Base-by-base conservation (phyloP, 2,797 vertebrate species). In the Mico argentatus region DNA sequence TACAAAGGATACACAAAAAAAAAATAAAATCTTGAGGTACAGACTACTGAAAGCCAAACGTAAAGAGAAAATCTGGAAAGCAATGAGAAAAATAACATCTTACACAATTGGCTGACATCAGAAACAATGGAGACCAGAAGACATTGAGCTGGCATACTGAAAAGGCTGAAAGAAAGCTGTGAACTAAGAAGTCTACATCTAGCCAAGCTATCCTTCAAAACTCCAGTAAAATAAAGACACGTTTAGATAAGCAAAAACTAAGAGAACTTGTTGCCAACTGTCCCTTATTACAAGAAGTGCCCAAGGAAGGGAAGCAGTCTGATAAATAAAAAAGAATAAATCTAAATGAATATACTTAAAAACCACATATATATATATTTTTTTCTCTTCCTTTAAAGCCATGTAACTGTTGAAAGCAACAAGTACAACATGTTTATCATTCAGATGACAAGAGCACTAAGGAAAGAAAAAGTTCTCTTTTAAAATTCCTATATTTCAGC, bases 131-230 rank as follows among this genome's bases (percentile, higher is more conserved):
- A 73, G 3, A 59, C 3, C 50, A 91, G 20, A 93, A 94, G 27
- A 88, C 67, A 92, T 0, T 72, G 26, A 19, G 30, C 84, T 1
- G 50, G 3, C 27, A 88, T 41, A 88, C 5, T 46, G 13, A 91
- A 76, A 90, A 14, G 9, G 30, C 24, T 95, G 72, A 67, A 90
- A 52, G 30, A 72, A 80, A 96, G 79, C 4, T 75, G 27, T 57
- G 61, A 88, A 61, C 57, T 50, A 91, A 90, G 30, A 83, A 86
- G 39, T 64, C 26, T 64, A 48, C 19, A 87, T n/a, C n/a, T 46
- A 87, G n/a, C 30, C 90, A 93, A 94, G 77, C n/a, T 57, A 86
- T 52, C 26, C 24, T 61, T 83, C 50, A 55, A 95, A 93, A 17
- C 3, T 52, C 11, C 86, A 70, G 27, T 89, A 4, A 88, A 90